These are phyloP conservation scores for Hemibagrus guttatus DNA, from an alignment of 2,797 vertebrate genomes.

Conservation along the genomic window DNA sequence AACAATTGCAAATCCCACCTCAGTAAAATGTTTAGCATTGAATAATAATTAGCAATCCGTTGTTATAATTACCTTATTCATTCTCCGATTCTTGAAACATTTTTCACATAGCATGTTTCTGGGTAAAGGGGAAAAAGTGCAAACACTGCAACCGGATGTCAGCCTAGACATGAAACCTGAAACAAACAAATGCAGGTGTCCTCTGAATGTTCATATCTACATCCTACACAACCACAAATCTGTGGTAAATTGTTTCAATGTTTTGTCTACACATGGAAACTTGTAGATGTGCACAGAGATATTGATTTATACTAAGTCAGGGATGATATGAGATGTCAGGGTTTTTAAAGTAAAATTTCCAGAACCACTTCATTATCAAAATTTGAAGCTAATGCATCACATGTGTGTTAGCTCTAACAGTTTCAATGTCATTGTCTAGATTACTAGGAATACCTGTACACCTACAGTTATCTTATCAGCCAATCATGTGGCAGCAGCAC, in stretches of 20 bases:
- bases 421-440: not conserved
- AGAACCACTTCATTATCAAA: not conserved
- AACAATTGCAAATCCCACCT: not conserved
- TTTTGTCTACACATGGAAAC: constrained; percentile 20
- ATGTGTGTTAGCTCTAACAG: not conserved
- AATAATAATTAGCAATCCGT: not conserved
- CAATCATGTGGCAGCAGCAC: not conserved
- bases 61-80: not conserved
- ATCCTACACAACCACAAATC: not conserved
- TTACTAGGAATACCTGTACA: not conserved
- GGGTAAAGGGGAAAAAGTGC: not conserved
- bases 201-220: constrained; percentile 3
- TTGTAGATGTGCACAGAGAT: not conserved
- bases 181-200: not conserved
- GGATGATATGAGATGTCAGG: not conserved
- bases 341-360: not conserved
- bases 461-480: not conserved
- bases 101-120: not conserved
- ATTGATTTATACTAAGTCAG: not conserved
- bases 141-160: constrained; percentile 28
- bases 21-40: not conserved
- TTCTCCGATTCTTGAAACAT: not conserved
- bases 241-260: not conserved
- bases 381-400: not conserved
- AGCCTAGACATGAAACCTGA: not conserved